Evolutionary conservation across 2,888 invertebrate species (phyloP).

Genomic region (Tridacna crocea): DNA sequence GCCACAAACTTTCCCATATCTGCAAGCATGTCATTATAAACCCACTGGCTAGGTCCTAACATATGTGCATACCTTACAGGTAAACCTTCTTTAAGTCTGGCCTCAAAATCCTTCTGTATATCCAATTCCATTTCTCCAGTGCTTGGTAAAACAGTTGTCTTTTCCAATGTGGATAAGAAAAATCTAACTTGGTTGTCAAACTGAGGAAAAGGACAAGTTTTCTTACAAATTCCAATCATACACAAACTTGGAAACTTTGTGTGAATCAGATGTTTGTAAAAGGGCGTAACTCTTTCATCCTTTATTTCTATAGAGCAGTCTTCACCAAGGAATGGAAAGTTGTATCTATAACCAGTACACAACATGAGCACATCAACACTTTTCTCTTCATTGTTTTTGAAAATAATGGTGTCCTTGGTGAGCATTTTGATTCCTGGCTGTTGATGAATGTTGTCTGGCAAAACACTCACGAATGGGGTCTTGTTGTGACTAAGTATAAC

Average conservation of each 20-base stretch:
- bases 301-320: conserved; percentile 90
- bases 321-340: conserved; percentile 90
- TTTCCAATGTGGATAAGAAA: conserved; percentile 87
- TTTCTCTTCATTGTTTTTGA: conserved; percentile 87
- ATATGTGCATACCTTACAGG: conserved; percentile 91
- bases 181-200: conserved; percentile 92
- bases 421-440: conserved; percentile 74
- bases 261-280: conserved; percentile 94
- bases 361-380: conserved; percentile 88
- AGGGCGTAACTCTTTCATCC: conserved; percentile 92
- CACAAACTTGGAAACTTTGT: conserved; percentile 92
- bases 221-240: conserved; percentile 92
- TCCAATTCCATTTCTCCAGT: conserved; percentile 89
- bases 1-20: conserved; percentile 87
- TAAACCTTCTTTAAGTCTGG: conserved; percentile 88
- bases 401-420: conserved; percentile 61
- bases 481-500: conserved; percentile 81
- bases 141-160: conserved; percentile 87
- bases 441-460: conserved; percentile 77
- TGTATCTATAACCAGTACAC: conserved; percentile 92
- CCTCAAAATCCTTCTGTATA: conserved; percentile 87
- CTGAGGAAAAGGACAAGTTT: conserved; percentile 93
- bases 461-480: conserved; percentile 54
- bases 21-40: conserved; percentile 90
- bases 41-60: conserved; percentile 91